Percentiles rank a stretch among this genome's conserved stretches.
phyloP scores from a whole-genome alignment of 2,113 vertebrate species.

The Papio anubis region DNA sequence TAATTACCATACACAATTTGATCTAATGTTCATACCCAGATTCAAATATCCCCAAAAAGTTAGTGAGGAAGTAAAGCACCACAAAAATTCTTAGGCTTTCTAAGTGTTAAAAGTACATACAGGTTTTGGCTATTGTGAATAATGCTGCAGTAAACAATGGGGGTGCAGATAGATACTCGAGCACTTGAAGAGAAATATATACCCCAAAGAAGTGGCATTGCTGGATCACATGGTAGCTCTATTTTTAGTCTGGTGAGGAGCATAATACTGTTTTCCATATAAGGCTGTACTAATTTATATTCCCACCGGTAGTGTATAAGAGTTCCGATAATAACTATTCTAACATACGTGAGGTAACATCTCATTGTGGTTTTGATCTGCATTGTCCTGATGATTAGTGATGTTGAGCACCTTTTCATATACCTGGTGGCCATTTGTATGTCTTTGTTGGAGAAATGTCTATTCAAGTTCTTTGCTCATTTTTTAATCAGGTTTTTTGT shows the following conservation, averaged over 20 bases:
- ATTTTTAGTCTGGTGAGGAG: neutral
- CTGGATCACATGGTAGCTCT: neutral
- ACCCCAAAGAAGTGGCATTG: neutral
- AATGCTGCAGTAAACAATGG: neutral
- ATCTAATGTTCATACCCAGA: neutral
- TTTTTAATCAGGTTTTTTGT: neutral
- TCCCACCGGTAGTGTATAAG: neutral
- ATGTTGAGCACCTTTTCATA: neutral
- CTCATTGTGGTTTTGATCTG: neutral
- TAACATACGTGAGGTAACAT: neutral
- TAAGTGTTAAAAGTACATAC: neutral
- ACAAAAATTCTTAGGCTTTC: neutral
- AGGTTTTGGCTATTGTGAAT: neutral
- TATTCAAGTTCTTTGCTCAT: neutral
- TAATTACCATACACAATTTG: neutral
- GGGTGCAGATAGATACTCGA: too few relatives aligned
- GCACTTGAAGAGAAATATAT: neutral
- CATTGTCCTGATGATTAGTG: neutral
- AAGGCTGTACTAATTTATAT: neutral
- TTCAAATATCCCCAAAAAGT: neutral
- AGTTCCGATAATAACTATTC: neutral
- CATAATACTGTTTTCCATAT: neutral
- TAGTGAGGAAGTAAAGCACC: neutral
- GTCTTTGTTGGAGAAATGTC: neutral
- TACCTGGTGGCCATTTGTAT: neutral